phyloP scores from a whole-genome alignment of 2,113 vertebrate species.

The Probosciger aterrimus region DNA sequence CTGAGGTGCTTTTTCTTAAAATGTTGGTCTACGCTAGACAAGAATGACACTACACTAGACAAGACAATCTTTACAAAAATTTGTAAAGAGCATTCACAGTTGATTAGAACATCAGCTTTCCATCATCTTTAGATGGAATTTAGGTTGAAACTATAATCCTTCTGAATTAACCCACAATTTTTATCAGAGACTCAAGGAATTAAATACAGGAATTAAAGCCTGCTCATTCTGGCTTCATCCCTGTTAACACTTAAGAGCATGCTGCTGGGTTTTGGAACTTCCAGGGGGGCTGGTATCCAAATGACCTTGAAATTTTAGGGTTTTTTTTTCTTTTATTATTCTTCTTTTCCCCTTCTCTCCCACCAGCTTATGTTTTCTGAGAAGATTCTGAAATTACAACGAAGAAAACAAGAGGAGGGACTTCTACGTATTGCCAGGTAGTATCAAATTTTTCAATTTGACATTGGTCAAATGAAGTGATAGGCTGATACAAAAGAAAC shows the following conservation, averaged over 20 bases:
- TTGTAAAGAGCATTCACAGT: not conserved
- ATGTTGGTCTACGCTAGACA: not conserved
- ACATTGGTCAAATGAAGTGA: accelerated
- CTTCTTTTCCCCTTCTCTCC: accelerated
- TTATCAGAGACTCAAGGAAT: not conserved
- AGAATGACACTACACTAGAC: not conserved
- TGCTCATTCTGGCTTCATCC: not conserved
- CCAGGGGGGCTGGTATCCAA: not conserved
- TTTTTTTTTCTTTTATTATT: not conserved
- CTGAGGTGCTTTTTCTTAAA: not conserved
- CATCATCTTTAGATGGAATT: not conserved
- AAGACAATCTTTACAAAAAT: too few relatives aligned
- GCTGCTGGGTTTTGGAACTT: not conserved
- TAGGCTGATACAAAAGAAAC: not conserved
- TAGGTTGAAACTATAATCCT: not conserved
- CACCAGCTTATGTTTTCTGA: not conserved
- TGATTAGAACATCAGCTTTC: not conserved
- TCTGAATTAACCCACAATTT: not conserved
- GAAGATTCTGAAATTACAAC: not conserved
- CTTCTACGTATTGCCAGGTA: not conserved
- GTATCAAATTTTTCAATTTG: not conserved
- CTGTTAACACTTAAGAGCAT: not conserved
- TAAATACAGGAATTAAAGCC: not conserved
- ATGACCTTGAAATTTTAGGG: not conserved
- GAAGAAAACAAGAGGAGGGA: not conserved